Base-by-base conservation (phyloP, 2,797 vertebrate genomes). In the Fistularia tabacaria region DNA sequence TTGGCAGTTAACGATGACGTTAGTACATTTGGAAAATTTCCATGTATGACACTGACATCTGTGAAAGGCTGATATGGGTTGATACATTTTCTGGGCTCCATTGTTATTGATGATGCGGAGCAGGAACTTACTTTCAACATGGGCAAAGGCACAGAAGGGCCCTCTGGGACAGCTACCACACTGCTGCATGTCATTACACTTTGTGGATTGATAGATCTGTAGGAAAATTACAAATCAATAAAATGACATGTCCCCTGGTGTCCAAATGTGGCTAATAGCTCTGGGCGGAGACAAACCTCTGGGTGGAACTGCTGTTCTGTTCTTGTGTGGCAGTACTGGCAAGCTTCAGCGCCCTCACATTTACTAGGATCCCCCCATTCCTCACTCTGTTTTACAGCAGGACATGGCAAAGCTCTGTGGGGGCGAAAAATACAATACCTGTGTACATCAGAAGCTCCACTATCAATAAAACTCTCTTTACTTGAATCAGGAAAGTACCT, bases 151-250 rank as follows among this genome's bases (percentile, higher is more conserved):
- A 91, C 97, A 99, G 89, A 99, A 99, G 14, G 97, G 96, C 73
- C 97, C 97, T 80, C 97, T 88, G 59, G 97, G 97, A 80, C 97
- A 99, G 92, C 93, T 96, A 80, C 96, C 95, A 53, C 94, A 92
- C 88, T 99, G 97, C 85, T 98, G 97, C 93, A 99, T 98, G 75
- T 99, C 97, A 46, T 99, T 99, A 86, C 97, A 99, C 89, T 99
- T 99, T 56, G 95, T 98, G 73, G 97, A 99, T 81, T 97, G 97
- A 81, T 98, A 99, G 85, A 99, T 99, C 97, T 99, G 87, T 36
- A 38, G 46, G 42, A 54, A 46, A 58, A 55, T 0, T 15, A 49
- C 7, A 57, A 46, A 38, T 38, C 36, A 49, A 39, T 15, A 57
- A 9, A 7, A 3, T 4, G 10, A 53, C 0, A 60, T 8, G 14